Percentiles rank a stretch among this genome's conserved stretches.
Evolutionary conservation across 1,140 invertebrate genomes (phyloP).

Genomic region (Drosophila rufa): DNA sequence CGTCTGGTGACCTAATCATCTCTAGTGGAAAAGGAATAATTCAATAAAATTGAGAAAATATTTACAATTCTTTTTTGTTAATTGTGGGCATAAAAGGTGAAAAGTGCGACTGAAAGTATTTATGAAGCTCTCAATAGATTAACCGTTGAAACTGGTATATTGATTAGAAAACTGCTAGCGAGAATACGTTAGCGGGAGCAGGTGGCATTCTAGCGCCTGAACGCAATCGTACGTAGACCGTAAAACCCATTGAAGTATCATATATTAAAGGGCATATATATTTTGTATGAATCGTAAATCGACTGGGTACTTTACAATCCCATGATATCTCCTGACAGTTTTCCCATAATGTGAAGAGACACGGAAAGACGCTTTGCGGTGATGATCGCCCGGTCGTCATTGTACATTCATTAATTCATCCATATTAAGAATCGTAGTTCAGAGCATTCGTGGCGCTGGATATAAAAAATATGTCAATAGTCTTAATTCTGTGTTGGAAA

Average conservation of each 20-base stretch:
- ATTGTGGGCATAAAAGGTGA: constrained; percentile 22
- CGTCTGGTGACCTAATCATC: constrained; percentile 32
- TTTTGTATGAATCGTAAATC: constrained; percentile 31
- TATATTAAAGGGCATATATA: constrained; percentile 46
- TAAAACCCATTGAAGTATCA: constrained; percentile 35
- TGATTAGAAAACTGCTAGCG: background rate
- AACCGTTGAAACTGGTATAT: background rate
- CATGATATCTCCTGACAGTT: constrained; percentile 27
- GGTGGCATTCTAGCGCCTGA: constrained; percentile 2
- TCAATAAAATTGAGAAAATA: constrained; percentile 39
- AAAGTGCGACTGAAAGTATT: constrained; percentile 18
- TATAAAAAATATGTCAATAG: too few species aligned
- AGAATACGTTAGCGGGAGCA: background rate
- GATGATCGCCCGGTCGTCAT: background rate
- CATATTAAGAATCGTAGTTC: too few species aligned
- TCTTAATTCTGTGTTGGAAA: too few species aligned
- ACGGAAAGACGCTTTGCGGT: background rate
- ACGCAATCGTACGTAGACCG: constrained; percentile 13
- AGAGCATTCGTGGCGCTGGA: too few species aligned
- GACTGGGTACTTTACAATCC: constrained; percentile 27
- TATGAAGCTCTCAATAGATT: constrained; percentile 8
- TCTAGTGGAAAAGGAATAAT: constrained; percentile 18
- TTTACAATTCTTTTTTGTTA: constrained; percentile 22
- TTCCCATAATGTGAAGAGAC: constrained; percentile 4
- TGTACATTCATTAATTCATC: background rate